phyloP scores from a whole-genome alignment of 1,140 invertebrate genomes.

The Lucilia sericata region DNA sequence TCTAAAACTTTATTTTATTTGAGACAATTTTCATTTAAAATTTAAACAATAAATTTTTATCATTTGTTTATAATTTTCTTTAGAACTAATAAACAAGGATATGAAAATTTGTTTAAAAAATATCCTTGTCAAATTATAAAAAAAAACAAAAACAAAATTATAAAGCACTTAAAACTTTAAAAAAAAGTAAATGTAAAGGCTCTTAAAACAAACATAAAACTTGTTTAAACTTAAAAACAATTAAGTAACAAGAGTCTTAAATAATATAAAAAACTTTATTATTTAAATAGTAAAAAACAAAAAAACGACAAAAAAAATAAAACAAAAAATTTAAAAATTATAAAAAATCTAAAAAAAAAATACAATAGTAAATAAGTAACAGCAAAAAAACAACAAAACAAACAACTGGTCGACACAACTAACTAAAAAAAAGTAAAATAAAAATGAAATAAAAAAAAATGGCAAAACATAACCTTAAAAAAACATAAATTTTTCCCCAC shows the following conservation, averaged over 20 bases:
- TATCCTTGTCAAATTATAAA: conserved; percentile 33
- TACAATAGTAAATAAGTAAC: not conserved
- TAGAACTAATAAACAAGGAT: conserved; percentile 37
- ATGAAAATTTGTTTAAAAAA: conserved; percentile 51
- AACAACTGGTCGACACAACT: conserved; percentile 19
- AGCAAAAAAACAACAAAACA: not conserved
- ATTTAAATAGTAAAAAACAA: conserved; percentile 23
- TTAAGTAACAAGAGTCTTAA: not conserved
- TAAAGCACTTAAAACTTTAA: conserved; percentile 6
- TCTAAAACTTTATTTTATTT: not conserved
- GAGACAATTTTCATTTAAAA: not conserved
- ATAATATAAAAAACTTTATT: not conserved
- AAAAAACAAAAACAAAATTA: conserved; percentile 30
- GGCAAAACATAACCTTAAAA: conserved; percentile 12
- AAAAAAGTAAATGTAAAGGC: conserved; percentile 7
- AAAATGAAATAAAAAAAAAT: conserved; percentile 33
- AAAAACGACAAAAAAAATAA: conserved; percentile 6
- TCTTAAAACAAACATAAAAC: not conserved
- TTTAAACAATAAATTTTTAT: not conserved
- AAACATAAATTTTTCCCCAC: conserved; percentile 20
- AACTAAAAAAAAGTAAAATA: not conserved
- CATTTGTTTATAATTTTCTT: not conserved
- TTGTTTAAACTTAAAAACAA: not conserved
- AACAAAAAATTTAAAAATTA: conserved; percentile 3
- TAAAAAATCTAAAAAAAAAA: conserved; percentile 2